Conservation (phyloP, 2,888 invertebrate genomes). For the Coleophora flavipennella region DNA sequence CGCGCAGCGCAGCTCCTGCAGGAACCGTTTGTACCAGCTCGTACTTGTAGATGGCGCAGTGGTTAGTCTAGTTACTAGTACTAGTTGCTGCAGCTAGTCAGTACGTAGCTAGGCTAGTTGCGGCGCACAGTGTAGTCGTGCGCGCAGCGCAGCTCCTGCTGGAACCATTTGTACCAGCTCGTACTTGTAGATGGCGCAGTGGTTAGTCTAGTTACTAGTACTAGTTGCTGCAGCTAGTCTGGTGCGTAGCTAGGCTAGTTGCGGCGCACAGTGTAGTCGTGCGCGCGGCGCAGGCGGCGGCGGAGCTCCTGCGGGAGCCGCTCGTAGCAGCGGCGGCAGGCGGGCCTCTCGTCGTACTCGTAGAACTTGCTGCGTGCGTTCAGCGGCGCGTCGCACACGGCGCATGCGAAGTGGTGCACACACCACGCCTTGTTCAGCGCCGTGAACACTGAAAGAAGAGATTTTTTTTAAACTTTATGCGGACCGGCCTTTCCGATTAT, state of each 20-base stretch:
- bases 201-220: no score
- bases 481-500: no score
- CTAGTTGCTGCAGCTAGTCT: no score
- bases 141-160: no score
- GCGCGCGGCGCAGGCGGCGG: conserved; percentile 91
- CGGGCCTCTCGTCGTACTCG: conserved; percentile 98
- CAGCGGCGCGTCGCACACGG: conserved; percentile 96
- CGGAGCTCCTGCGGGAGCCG: conserved; percentile 95
- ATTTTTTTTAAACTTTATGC: neutral
- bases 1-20: conserved; percentile 92
- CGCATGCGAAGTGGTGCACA: conserved; percentile 98
- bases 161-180: no score
- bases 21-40: conserved; percentile 99
- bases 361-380: conserved; percentile 98
- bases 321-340: conserved; percentile 98
- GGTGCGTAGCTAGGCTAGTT: no score
- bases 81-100: no score
- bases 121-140: no score
- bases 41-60: conserved; percentile 95
- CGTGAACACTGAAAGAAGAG: conserved; percentile 83
- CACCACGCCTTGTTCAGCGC: conserved; percentile 99
- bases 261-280: conserved; percentile 80
- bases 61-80: no score
- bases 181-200: no score
- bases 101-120: no score